Conservation (phyloP, 2,888 invertebrate species). For the Hypolimnas misippus region DNA sequence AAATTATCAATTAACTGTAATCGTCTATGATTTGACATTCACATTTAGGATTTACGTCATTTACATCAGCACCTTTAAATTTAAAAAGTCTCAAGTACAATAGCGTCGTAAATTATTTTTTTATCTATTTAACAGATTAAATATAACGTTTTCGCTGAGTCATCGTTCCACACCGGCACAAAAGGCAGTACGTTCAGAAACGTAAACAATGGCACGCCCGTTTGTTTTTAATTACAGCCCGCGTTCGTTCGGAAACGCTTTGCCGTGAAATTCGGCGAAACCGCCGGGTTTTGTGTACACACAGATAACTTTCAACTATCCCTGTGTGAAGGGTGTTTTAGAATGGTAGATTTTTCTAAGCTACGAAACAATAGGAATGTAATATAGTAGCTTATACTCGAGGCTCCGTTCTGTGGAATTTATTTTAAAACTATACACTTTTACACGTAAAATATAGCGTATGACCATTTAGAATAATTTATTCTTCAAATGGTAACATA, state of each 20-base stretch:
- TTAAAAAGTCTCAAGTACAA: not conserved
- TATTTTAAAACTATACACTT: too few relatives aligned
- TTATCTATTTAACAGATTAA: not conserved
- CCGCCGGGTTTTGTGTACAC: conserved; percentile 15
- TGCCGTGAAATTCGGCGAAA: conserved; percentile 32
- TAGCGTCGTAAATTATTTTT: not conserved
- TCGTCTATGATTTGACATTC: not conserved
- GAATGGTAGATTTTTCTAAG: not conserved
- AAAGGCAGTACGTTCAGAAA: conserved; percentile 45
- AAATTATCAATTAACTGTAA: not conserved
- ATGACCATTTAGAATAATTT: too few relatives aligned
- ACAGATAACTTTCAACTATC: conserved; percentile 15
- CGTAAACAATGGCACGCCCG: conserved; percentile 54
- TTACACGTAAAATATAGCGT: too few relatives aligned
- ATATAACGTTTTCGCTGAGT: conserved; percentile 41
- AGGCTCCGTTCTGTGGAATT: too few relatives aligned
- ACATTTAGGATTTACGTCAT: not conserved
- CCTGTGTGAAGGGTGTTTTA: not conserved
- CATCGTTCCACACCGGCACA: conserved; percentile 40
- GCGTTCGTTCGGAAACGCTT: conserved; percentile 36
- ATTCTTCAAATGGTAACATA: too few relatives aligned
- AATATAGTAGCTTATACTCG: too few relatives aligned
- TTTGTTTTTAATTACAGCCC: conserved; percentile 59
- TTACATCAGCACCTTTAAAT: not conserved
- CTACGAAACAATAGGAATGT: not conserved